A percentile compares a stretch with the other conserved stretches of the same genome.
Conservation (phyloP, 2,113 vertebrate genomes). For the Oryzias melastigma region DNA sequence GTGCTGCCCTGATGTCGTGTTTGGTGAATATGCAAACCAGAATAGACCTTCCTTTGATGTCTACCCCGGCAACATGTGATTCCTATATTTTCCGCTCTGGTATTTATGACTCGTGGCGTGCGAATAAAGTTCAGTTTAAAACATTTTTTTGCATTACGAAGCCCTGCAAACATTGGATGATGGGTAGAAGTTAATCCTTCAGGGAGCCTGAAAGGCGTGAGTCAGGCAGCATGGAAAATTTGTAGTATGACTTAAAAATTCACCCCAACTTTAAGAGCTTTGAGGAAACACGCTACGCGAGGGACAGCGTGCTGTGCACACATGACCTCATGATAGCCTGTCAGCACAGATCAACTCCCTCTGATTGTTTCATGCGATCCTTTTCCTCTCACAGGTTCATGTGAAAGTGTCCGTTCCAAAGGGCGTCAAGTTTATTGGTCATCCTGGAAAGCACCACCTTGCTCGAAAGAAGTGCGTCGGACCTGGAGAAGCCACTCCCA, state of each 20-base stretch:
- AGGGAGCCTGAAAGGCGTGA: constrained; percentile 65
- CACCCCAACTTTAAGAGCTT: constrained; percentile 51
- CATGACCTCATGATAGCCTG: constrained; percentile 51
- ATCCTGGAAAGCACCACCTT: constrained; percentile 87
- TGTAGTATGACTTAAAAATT: constrained; percentile 65
- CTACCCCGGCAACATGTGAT: constrained; percentile 65
- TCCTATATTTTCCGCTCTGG: constrained; percentile 62
- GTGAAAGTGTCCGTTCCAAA: constrained; percentile 88
- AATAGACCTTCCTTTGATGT: constrained; percentile 62
- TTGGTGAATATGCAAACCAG: constrained; percentile 62
- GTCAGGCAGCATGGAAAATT: constrained; percentile 75
- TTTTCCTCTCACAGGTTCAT: constrained; percentile 79
- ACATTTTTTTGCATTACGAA: constrained; percentile 52
- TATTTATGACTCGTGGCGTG: constrained; percentile 72
- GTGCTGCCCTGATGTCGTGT: constrained; percentile 56
- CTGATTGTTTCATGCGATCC: constrained; percentile 27
- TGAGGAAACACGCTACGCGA: constrained; percentile 65
- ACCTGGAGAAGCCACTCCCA: constrained; percentile 84
- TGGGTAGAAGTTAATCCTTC: constrained; percentile 65
- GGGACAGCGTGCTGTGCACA: constrained; percentile 35
- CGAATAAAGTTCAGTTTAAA: constrained; percentile 59
- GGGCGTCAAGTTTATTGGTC: constrained; percentile 88
- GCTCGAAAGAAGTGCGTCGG: constrained; percentile 88
- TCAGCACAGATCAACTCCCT: constrained; percentile 36
- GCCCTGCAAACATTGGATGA: constrained; percentile 58